phyloP scores from a whole-genome alignment of 2,797 vertebrate species.

The Anabacerthia variegaticeps region DNA sequence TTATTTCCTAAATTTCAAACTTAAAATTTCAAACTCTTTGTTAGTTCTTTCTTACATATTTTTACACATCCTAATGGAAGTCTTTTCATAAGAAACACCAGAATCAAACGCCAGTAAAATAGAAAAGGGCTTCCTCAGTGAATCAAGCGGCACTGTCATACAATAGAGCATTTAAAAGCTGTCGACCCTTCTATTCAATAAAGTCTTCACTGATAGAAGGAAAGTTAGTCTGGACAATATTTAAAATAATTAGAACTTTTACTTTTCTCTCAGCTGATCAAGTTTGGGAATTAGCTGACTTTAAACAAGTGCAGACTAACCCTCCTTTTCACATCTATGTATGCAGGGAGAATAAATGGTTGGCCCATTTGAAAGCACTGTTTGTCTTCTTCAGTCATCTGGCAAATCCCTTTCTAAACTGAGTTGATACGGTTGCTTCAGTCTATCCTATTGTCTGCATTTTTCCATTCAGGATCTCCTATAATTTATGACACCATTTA shows the following conservation, averaged over 20 bases:
- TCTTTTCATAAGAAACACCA: not conserved
- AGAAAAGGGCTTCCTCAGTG: not conserved
- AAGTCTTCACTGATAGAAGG: not conserved
- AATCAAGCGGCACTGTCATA: not conserved
- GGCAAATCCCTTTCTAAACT: not conserved
- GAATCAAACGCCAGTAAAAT: not conserved
- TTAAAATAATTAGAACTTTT: not conserved
- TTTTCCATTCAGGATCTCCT: constrained; percentile 6
- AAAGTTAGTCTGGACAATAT: not conserved
- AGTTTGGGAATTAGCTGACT: not conserved
- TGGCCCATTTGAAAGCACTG: not conserved
- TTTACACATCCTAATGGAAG: not conserved
- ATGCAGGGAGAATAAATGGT: not conserved
- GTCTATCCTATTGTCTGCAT: not conserved
- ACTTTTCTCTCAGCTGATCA: not conserved
- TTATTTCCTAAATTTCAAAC: not conserved
- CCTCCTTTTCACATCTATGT: not conserved
- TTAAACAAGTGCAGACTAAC: not conserved
- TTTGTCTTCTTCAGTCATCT: not conserved
- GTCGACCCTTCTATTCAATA: not conserved
- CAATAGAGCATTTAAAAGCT: not conserved
- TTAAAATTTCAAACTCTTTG: not conserved
- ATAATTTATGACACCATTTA: constrained; percentile 14
- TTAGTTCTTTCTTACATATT: not conserved
- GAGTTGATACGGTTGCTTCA: not conserved